phyloP scores from a whole-genome alignment of 2,113 vertebrate species.

The Suricata suricatta region DNA sequence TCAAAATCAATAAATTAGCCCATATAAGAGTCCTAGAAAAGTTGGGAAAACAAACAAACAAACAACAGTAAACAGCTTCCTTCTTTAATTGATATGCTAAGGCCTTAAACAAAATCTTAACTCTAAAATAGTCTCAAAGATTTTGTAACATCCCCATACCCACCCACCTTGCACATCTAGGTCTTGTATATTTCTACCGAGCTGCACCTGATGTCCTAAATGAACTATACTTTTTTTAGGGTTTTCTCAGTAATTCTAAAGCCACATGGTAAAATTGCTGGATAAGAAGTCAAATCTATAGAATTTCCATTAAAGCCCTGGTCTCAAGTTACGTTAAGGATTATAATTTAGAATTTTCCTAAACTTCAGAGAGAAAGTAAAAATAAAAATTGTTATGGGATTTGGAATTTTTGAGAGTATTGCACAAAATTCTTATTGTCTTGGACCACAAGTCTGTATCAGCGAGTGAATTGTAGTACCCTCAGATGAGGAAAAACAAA shows the following conservation, averaged over 20 bases:
- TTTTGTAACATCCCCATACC: background rate
- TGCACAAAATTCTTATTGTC: background rate
- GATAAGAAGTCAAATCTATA: background rate
- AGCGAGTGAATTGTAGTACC: background rate
- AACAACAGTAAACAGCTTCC: background rate
- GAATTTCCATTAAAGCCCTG: background rate
- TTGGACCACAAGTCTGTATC: background rate
- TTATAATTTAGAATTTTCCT: background rate
- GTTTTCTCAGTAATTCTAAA: background rate
- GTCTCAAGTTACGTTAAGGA: background rate
- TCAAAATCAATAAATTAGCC: background rate
- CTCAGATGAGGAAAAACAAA: background rate
- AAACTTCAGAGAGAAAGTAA: background rate
- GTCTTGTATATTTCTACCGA: background rate
- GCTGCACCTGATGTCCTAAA: background rate
- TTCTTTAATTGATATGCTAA: background rate
- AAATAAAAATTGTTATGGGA: background rate
- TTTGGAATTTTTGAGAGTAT: background rate
- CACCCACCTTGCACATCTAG: too few relatives aligned
- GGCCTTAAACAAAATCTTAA: background rate
- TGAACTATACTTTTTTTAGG: background rate
- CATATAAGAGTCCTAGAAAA: background rate
- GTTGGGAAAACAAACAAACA: background rate
- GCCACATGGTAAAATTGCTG: background rate
- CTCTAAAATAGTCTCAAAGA: background rate